Base-by-base conservation (phyloP, 2,113 vertebrate species). In the Craseonycteris thonglongyai region DNA sequence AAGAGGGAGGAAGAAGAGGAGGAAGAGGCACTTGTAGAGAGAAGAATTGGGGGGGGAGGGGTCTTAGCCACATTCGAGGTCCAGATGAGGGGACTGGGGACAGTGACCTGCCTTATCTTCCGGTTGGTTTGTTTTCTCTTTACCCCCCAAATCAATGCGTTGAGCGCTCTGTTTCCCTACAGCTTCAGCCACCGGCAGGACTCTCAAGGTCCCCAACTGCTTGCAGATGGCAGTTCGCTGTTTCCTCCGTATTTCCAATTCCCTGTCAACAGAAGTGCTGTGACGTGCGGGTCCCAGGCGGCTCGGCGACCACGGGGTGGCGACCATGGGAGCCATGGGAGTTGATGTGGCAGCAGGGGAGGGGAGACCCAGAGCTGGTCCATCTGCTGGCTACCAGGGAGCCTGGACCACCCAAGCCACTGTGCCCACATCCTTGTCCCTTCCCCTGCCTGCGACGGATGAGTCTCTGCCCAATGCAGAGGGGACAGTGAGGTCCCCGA, bases 371-470 rank as follows among this genome's bases (percentile, higher is more conserved):
- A 4, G 45, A 42, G 42, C 28, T 9, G 24, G 30, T 47, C 5
- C 40, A 59, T 47, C 79, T 63, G 28, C 58, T 16, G 35, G 63
- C 10, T 10, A 22, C 9, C 2, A 10, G 0, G 54, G 4, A 3
- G 21, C 24, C 40, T 28, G 1, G 0, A 35, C 78, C 18, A 2
- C 24, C 30, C 47, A 30, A 38, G 22, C 26, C 0, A 0, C 1
- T 2, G n/a, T 16, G 11, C 7, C 3, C 19, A 1, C 35, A 8
- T 22, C 38, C 35, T 42, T 24, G 22, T 56, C 8, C 8, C 16
- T 26, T 18, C 16, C 47, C 5, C 66, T 40, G n/a, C 22, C 18
- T 15, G 7, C 40, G 35, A 51, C 12, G 22, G 42, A 7, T 12
- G 38, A 35, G 22, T 47, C 30, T 81, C 21, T 42, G 45, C 56